Evolutionary conservation across 2,113 vertebrate genomes (phyloP), one percentile per base, ranked within the genome.

Genomic region (Entelurus aequoreus): DNA sequence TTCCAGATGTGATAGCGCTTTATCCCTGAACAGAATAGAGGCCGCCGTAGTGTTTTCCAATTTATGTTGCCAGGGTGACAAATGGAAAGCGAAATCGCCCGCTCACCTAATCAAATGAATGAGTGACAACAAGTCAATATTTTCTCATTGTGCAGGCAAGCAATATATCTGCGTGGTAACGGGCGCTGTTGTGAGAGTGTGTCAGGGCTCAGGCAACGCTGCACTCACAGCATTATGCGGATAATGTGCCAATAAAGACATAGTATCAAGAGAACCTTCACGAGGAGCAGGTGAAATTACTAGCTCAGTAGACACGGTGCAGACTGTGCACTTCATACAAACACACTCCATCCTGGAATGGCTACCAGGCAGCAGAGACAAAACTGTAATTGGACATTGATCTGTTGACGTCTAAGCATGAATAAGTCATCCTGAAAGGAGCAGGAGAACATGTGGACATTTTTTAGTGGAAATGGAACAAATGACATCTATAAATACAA

Each of bases 51-150:
- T 84, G 76, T 73, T 67, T 69, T 71, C 44, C 62, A 65, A 65
- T 54, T 80, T 74, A 55, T 16, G 78, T 87, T 86, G 70, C 79
- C 78, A 70, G 28, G 78, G 79, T 69, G 78, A 84, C 84, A 79
- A 82, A 85, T 83, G 76, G 87, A 83, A 84, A 84, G 80, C 77
- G 81, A 79, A 77, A 78, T 84, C 75, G 63, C 63, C 67, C 60
- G 51, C 72, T 63, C 78, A 75, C 81, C 78, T 83, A 80, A 85
- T 87, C 86, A 83, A 85, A 87, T 84, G 74, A 83, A 61, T 76
- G 81, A 82, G 69, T 80, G 83, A 84, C 84, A 81, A 84, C 71
- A 82, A 84, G 82, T 87, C 86, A 87, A 84, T 89, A 86, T 80
- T 80, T 82, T 87, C 73, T 80, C 81, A 84, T 83, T 84, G 80